Evolutionary conservation across 2,113 vertebrate genomes (phyloP).

Genomic region (Ptyas mucosa): DNA sequence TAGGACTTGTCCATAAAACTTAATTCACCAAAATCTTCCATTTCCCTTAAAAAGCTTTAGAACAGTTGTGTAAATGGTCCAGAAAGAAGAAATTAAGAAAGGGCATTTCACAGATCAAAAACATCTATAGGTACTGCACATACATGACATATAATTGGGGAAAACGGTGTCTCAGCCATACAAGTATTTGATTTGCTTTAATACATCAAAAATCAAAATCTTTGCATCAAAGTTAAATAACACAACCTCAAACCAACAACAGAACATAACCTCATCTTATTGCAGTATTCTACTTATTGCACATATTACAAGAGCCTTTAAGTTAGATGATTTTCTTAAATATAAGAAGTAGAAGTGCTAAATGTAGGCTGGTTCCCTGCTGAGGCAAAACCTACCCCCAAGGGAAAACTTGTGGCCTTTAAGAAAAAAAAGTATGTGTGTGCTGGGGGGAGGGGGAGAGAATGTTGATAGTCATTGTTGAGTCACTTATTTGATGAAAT

Average conservation of each 20-base stretch:
- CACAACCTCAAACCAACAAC: background rate
- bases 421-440: background rate
- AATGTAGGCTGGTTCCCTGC: background rate
- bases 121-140: fast-evolving
- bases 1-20: background rate
- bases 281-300: background rate
- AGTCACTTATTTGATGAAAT: background rate
- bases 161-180: background rate
- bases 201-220: background rate
- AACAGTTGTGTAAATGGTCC: background rate
- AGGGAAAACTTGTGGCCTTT: background rate
- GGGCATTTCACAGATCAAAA: background rate
- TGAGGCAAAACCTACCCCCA: background rate
- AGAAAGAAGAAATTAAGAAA: background rate
- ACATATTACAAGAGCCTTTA: background rate
- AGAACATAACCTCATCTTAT: background rate
- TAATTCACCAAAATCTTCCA: background rate
- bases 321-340: conserved; percentile 2
- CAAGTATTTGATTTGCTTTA: background rate
- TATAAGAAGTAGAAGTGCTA: background rate
- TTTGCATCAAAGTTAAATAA: background rate
- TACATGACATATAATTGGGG: background rate
- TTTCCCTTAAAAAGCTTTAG: background rate
- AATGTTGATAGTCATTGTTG: background rate
- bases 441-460: background rate